A percentile compares a stretch with the other conserved stretches of the same genome.
phyloP scores from a whole-genome alignment of 2,113 vertebrate species.

The Ibidorhyncha struthersii region DNA sequence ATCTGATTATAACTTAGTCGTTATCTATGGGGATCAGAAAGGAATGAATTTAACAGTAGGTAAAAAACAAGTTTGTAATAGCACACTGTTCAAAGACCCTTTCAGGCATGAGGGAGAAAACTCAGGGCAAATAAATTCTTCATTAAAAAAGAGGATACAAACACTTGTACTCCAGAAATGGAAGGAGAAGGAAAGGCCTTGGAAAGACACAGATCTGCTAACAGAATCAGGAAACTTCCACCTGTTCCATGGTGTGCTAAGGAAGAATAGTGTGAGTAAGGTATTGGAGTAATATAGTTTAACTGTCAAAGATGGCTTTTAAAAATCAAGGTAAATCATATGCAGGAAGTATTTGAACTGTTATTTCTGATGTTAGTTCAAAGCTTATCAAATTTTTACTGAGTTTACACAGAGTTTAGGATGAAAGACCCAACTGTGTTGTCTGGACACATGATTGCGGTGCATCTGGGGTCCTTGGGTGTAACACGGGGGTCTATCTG shows the following conservation, averaged over 20 bases:
- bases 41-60: not conserved
- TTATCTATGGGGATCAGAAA: not conserved
- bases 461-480: not conserved
- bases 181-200: not conserved
- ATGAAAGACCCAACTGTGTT: not conserved
- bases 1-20: not conserved
- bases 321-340: not conserved
- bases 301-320: not conserved
- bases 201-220: not conserved
- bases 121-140: not conserved
- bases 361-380: not conserved
- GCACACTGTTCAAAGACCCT: not conserved
- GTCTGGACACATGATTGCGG: rapidly evolving
- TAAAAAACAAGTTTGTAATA: not conserved
- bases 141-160: not conserved
- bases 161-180: not conserved
- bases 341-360: not conserved
- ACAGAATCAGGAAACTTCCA: not conserved
- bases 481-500: not conserved
- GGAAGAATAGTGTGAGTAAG: not conserved
- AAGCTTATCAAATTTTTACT: not conserved
- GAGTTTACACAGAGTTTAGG: not conserved
- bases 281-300: not conserved
- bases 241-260: not conserved
- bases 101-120: not conserved